These are phyloP conservation scores for Oscheius sp. DNA, from an alignment of 2,888 invertebrate species.

Conservation along the genomic window DNA sequence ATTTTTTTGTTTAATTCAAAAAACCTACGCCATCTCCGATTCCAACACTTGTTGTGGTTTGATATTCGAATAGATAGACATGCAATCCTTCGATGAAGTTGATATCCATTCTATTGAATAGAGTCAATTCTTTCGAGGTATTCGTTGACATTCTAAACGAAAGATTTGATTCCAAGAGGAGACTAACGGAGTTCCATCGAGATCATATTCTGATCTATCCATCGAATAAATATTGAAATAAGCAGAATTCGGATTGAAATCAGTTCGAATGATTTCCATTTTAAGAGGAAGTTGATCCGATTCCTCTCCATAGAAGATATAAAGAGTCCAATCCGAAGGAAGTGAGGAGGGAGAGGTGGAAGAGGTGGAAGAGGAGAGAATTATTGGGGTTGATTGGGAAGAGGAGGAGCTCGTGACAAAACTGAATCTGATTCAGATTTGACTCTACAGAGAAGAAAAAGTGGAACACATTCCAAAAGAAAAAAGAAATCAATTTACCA, in stretches of 20 bases:
- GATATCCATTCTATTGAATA: neutral
- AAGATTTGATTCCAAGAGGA: neutral
- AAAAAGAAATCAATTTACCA: neutral
- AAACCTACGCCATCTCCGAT: neutral
- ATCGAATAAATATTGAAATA: neutral
- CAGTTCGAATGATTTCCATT: too few species aligned
- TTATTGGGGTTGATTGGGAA: neutral
- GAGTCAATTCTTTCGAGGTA: neutral
- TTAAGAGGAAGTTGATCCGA: too few species aligned
- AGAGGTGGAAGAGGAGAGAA: neutral
- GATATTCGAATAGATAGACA: conserved; percentile 3
- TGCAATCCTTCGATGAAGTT: neutral
- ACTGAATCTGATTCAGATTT: conserved; percentile 19
- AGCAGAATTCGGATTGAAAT: neutral
- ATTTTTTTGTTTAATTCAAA: neutral
- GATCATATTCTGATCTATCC: too few species aligned
- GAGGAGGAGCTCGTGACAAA: neutral
- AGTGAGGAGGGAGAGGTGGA: neutral
- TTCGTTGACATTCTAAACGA: neutral
- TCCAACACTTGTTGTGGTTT: neutral
- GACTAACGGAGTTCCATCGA: too few species aligned
- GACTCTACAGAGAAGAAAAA: neutral
- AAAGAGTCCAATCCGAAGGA: neutral
- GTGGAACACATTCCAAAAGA: neutral
- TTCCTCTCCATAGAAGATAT: neutral